Evolutionary conservation across 2,113 vertebrate species (phyloP).

Genomic region (Neoarius graeffei): DNA sequence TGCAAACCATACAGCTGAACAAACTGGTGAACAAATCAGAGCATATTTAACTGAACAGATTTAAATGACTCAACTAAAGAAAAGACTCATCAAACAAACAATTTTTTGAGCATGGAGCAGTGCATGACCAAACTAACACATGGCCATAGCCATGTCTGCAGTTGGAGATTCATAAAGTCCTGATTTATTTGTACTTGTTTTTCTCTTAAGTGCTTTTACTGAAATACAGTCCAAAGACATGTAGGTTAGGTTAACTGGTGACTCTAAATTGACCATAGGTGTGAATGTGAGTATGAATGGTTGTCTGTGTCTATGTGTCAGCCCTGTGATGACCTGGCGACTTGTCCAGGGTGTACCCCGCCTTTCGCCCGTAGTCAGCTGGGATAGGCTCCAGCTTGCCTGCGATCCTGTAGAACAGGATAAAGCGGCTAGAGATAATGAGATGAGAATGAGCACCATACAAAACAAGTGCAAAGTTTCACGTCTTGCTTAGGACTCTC

Average conservation of each 20-base stretch:
- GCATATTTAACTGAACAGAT: background rate
- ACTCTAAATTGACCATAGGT: too few relatives aligned
- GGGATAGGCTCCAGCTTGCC: too few relatives aligned
- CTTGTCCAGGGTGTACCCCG: too few relatives aligned
- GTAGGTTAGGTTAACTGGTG: too few relatives aligned
- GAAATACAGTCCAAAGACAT: too few relatives aligned
- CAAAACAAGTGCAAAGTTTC: background rate
- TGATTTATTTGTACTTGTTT: background rate
- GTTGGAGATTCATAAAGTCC: background rate
- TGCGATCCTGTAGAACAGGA: too few relatives aligned
- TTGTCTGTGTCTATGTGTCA: too few relatives aligned
- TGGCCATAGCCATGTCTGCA: background rate
- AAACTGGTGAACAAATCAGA: background rate
- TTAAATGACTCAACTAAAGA: background rate
- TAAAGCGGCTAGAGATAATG: too few relatives aligned
- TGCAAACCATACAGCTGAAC: background rate
- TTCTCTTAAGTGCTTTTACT: background rate
- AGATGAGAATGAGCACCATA: background rate
- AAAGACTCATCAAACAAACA: too few relatives aligned
- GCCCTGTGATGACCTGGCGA: too few relatives aligned
- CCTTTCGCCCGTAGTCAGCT: too few relatives aligned
- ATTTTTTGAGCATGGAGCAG: background rate
- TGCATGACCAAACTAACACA: background rate
- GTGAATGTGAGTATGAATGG: too few relatives aligned
- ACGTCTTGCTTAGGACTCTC: background rate